Base-by-base conservation (phyloP, 2,888 invertebrate species). In the Serrognathus titanus region DNA sequence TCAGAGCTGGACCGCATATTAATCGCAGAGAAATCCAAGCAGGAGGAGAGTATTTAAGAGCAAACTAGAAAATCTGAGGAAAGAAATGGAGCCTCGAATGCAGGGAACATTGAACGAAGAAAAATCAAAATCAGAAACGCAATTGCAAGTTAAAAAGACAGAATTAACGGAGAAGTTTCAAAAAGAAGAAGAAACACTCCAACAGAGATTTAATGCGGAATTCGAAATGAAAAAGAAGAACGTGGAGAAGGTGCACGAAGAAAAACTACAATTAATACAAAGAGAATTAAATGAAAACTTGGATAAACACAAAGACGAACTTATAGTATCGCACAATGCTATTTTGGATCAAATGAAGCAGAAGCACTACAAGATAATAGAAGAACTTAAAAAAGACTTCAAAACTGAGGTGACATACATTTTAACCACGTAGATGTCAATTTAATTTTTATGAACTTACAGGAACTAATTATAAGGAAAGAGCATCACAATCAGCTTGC, bases 391-490 rank as follows among this genome's bases (percentile, higher is more conserved):
- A 60, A 82, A 82, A 55, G 86, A 86, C 66, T 87, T 85, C 67
- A 81, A 83, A 69, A 81, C 83, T 52, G 86, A 87, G 78, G 87
- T 86, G 70, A 57, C 13, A 10, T 13, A 13, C 24, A 36, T 40
- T 53, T 37, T 38, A 7, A 37, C 9, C 2, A 20, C 11, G 12
- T 38, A 12, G 13, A 13, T 48, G 2, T 52, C 50, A n/a, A 1
- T 39, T 39, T 11, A 39, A 39, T 39, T 12, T 43, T 20, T 2
- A 43, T 43, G 24, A 31, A 31, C 4, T 66, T 75, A 53, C 75
- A 90, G 84, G 88, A 89, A 71, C 86, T 86, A 64, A 80, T 86
- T 0, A 75, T 90, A 0, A 81, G 87, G 1, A 83, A 83, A 5
- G 87, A 88, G 58, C 89, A 90, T 72, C 83, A 85, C 24, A 82